Base-by-base conservation (phyloP, 2,888 invertebrate species). In the Coremacera marginata region DNA sequence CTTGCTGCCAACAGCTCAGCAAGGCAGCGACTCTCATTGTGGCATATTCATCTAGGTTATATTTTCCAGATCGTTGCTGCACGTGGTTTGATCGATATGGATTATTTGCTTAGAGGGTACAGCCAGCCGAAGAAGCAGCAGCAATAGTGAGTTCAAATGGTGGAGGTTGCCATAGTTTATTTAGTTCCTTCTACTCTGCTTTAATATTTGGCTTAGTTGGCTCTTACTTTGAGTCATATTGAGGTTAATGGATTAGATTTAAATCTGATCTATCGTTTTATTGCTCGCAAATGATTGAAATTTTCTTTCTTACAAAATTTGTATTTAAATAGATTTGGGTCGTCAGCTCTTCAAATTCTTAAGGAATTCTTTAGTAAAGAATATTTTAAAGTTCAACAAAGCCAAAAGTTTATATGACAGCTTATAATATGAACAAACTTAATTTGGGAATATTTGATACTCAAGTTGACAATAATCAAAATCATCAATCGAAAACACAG, bases 241-340 rank as follows among this genome's bases (percentile, higher is more conserved):
- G 71, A 71, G 57, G 71, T 60, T 71, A 71, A 71, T 71, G 60
- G 71, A 57, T 57, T 60, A 57, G 25, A 37, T 78, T 81, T 78
- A 78, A 79, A 75, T 79, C 79, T 81, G 81, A 81, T 81, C 78
- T 80, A 81, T 80, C 75, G 79, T 80, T 79, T 80, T 79, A 80
- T 76, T 80, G 78, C 77, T 60, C 60, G 71, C 71, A 71, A 71
- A 57, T 19, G 37, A 25, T 19, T 44, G 11, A 44, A 44, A 11
- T 44, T 14, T 44, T 44, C 2, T 44, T 44, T 14, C 31, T 44
- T 44, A 44, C 2, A 44, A 11, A 44, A 11, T 44, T 11, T 37
- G 8, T 7, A 7, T 11, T 14, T 44, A 11, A 44, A 11, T 44
- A 11, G 14, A 11, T 44, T 44, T 44, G 44, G 11, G 44, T 44